Conservation (phyloP, 2,888 invertebrate genomes). For the Malacosoma neustria region DNA sequence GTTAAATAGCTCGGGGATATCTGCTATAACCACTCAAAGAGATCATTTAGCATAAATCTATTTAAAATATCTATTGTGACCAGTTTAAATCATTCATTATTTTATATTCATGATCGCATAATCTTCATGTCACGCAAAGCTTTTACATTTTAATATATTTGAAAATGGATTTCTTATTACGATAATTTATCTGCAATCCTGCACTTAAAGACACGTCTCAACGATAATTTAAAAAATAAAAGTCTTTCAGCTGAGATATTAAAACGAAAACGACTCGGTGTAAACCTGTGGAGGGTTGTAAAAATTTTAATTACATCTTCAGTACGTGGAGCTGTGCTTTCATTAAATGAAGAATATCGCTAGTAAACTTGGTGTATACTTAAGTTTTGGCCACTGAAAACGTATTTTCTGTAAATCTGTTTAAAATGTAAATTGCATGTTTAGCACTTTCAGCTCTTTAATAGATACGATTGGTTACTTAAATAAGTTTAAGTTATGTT, state of each 20-base stretch:
- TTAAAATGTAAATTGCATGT: too few relatives aligned
- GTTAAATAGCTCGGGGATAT: too few relatives aligned
- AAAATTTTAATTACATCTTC: background rate
- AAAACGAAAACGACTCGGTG: background rate
- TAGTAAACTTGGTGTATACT: background rate
- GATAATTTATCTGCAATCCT: background rate
- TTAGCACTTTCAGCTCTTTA: too few relatives aligned
- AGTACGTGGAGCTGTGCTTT: background rate
- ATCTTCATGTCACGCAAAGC: background rate
- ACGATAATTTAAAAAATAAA: background rate
- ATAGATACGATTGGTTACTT: too few relatives aligned
- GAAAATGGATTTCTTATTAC: background rate
- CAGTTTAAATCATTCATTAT: background rate
- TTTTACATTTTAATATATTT: background rate
- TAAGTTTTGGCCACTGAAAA: background rate
- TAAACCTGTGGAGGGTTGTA: background rate
- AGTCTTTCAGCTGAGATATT: background rate
- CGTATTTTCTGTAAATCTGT: too few relatives aligned
- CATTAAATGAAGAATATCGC: background rate
- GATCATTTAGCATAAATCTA: too few relatives aligned
- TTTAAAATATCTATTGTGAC: too few relatives aligned
- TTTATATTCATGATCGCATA: background rate
- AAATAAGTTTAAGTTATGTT: too few relatives aligned
- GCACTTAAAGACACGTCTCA: background rate
- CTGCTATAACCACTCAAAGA: too few relatives aligned